phyloP scores from a whole-genome alignment of 2,113 vertebrate genomes.

The Cyphomyrus discorhynchus region DNA sequence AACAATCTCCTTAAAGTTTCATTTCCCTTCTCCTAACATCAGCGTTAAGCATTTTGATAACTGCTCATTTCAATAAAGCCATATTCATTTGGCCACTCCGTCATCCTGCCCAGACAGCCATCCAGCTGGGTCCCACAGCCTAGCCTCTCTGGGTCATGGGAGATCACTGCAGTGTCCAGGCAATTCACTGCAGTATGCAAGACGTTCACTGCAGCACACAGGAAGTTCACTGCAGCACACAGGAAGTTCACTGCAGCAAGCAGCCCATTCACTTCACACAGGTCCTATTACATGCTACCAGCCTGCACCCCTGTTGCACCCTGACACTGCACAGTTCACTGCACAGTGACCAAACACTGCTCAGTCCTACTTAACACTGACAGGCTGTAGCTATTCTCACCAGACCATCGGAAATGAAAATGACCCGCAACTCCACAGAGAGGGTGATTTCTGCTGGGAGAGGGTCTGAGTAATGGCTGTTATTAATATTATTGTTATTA shows the following conservation, averaged over 20 bases:
- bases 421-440: background rate
- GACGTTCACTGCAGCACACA: background rate
- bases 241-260: background rate
- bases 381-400: background rate
- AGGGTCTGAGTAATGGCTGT: background rate
- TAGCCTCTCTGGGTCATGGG: background rate
- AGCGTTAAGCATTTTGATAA: background rate
- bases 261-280: background rate
- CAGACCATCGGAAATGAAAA: background rate
- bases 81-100: background rate
- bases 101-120: background rate
- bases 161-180: background rate
- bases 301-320: background rate
- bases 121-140: background rate
- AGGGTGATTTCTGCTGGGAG: background rate
- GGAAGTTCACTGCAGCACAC: background rate
- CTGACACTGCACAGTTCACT: background rate
- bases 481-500: background rate
- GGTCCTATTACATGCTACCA: background rate
- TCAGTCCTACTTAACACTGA: background rate
- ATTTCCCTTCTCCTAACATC: background rate
- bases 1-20: constrained; percentile 4
- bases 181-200: background rate
- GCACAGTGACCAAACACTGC: background rate
- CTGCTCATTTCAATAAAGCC: background rate